phyloP scores from a whole-genome alignment of 2,113 vertebrate genomes.

The Serinus canaria region DNA sequence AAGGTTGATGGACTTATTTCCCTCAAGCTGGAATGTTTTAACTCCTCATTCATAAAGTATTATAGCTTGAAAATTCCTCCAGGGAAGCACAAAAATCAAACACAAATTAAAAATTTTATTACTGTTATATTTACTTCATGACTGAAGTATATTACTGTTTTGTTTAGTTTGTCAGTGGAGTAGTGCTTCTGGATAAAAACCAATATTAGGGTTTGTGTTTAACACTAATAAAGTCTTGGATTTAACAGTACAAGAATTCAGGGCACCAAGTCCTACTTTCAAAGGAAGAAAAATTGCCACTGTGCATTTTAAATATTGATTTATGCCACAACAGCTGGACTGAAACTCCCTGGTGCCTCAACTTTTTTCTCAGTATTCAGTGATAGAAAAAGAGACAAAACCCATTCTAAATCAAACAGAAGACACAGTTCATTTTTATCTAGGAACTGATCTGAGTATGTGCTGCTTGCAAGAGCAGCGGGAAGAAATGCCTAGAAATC shows the following conservation, averaged over 20 bases:
- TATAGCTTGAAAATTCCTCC: background rate
- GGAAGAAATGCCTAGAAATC: conserved; percentile 10
- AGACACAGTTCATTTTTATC: conserved; percentile 44
- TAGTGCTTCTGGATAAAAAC: conserved; percentile 3
- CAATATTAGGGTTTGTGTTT: background rate
- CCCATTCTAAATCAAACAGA: conserved; percentile 16
- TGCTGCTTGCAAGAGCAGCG: background rate
- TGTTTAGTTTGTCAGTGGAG: background rate
- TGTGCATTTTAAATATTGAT: conserved; percentile 66
- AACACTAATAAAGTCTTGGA: background rate
- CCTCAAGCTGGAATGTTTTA: background rate
- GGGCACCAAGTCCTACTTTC: background rate
- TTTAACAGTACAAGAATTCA: conserved; percentile 55
- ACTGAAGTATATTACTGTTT: background rate
- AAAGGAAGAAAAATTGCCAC: conserved; percentile 9
- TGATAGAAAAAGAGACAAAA: background rate
- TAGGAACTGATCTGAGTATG: background rate
- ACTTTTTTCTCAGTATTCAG: conserved; percentile 41
- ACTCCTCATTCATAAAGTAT: conserved; percentile 15
- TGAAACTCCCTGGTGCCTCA: background rate
- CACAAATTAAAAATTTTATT: conserved; percentile 29
- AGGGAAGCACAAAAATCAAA: background rate
- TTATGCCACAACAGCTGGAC: conserved; percentile 36
- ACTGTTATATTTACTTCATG: background rate
- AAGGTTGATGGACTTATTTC: background rate